These are phyloP conservation scores for Drosophila gaucha DNA, from an alignment of 2,888 invertebrate species.

Conservation along the genomic window DNA sequence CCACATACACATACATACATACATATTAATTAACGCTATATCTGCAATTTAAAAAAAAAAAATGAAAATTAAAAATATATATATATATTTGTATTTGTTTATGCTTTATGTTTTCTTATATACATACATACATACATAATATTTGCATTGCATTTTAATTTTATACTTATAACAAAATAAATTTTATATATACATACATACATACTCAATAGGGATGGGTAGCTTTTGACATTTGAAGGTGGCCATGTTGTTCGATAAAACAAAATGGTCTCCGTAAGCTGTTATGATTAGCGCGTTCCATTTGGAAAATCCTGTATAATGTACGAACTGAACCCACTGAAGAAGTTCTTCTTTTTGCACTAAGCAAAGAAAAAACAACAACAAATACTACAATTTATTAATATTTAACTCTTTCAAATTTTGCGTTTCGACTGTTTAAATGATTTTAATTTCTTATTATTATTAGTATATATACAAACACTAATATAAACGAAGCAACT, in stretches of 20 bases:
- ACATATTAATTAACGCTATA: slow-evolving; percentile 53
- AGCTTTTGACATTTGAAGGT: slow-evolving; percentile 4
- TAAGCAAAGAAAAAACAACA: slow-evolving; percentile 55
- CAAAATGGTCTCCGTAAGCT: neutral
- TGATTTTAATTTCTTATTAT: slow-evolving; percentile 33
- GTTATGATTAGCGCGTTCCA: slow-evolving; percentile 1
- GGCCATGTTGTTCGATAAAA: neutral
- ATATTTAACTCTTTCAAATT: slow-evolving; percentile 51
- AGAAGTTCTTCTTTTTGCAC: slow-evolving; percentile 76
- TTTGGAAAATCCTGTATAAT: slow-evolving; percentile 40
- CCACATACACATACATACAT: slow-evolving; percentile 50
- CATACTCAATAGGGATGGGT: slow-evolving; percentile 5
- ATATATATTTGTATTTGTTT: slow-evolving; percentile 58
- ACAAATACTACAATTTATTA: slow-evolving; percentile 30
- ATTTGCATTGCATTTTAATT: slow-evolving; percentile 73
- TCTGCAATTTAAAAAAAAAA: slow-evolving; percentile 30
- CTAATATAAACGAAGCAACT: slow-evolving; percentile 65
- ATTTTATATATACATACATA: slow-evolving; percentile 13
- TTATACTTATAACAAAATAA: slow-evolving; percentile 50
- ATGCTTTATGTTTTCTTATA: slow-evolving; percentile 51
- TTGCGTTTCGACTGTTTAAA: slow-evolving; percentile 61
- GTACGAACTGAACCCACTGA: slow-evolving; percentile 78
- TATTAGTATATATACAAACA: slow-evolving; percentile 25
- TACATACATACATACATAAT: slow-evolving; percentile 43
- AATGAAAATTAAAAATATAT: slow-evolving; percentile 29